Conservation (phyloP, 2,888 invertebrate species). For the Coelopa pilipes region DNA sequence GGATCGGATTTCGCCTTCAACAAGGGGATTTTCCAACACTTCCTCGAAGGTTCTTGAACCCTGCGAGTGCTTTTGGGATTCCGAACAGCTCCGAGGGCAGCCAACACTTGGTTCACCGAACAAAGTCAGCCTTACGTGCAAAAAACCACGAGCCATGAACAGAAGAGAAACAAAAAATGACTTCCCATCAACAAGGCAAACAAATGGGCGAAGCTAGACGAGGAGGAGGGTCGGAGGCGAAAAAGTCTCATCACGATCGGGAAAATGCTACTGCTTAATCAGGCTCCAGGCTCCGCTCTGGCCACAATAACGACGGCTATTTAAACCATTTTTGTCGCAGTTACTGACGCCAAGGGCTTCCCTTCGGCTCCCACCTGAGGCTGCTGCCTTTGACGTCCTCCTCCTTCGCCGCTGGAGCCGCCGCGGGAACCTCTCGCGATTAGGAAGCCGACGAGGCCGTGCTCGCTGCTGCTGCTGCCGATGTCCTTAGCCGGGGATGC, state of each 20-base stretch:
- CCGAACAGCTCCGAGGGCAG: too few species aligned
- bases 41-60: too few species aligned
- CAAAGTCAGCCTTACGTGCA: too few species aligned
- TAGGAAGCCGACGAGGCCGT: slow-evolving; percentile 20
- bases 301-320: slow-evolving; percentile 16
- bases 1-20: too few species aligned
- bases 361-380: too few species aligned
- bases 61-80: too few species aligned
- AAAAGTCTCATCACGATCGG: slow-evolving; percentile 28
- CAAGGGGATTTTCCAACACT: too few species aligned
- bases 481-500: slow-evolving; percentile 18
- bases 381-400: too few species aligned
- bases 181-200: neutral
- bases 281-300: neutral
- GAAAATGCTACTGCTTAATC: slow-evolving; percentile 34
- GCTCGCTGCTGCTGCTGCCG: neutral
- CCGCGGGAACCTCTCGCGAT: neutral
- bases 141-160: too few species aligned
- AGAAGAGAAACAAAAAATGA: too few species aligned
- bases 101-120: too few species aligned
- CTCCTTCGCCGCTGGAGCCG: too few species aligned
- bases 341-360: slow-evolving; percentile 33
- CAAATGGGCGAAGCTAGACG: neutral
- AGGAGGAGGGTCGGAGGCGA: neutral
- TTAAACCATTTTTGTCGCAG: slow-evolving; percentile 38